Conservation (phyloP, 2,113 vertebrate species). For the Parus major region DNA sequence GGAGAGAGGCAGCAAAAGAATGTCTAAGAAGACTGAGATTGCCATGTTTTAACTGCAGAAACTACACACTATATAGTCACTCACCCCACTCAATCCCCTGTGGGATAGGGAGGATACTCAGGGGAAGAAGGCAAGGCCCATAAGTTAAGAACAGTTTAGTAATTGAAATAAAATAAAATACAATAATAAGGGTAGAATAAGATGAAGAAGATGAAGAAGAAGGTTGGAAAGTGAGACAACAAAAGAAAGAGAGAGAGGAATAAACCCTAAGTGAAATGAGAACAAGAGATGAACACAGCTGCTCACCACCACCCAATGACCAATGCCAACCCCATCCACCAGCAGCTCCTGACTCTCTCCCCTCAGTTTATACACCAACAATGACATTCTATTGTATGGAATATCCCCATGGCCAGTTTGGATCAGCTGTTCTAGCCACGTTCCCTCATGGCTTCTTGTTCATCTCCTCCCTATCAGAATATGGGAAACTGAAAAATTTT, state of each 20-base stretch:
- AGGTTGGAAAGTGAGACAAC: neutral
- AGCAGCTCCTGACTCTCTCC: neutral
- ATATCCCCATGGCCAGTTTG: neutral
- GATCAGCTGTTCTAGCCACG: neutral
- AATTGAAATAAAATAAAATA: neutral
- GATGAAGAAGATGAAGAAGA: neutral
- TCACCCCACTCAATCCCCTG: neutral
- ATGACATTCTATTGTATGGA: neutral
- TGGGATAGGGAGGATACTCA: neutral
- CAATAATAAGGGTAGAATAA: neutral
- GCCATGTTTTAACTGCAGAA: neutral
- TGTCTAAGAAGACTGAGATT: neutral
- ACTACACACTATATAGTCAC: neutral
- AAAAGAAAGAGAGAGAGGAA: neutral
- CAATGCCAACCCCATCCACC: fast-evolving
- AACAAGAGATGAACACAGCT: neutral
- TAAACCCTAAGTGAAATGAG: neutral
- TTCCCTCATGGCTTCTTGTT: fast-evolving
- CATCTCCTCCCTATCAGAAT: neutral
- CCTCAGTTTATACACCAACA: neutral
- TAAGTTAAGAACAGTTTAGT: neutral
- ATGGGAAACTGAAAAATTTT: neutral
- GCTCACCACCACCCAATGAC: neutral
- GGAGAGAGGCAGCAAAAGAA: neutral
- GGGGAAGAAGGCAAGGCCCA: neutral